Conservation (phyloP, 1,140 invertebrate species). For the Bicyclus anynana region DNA sequence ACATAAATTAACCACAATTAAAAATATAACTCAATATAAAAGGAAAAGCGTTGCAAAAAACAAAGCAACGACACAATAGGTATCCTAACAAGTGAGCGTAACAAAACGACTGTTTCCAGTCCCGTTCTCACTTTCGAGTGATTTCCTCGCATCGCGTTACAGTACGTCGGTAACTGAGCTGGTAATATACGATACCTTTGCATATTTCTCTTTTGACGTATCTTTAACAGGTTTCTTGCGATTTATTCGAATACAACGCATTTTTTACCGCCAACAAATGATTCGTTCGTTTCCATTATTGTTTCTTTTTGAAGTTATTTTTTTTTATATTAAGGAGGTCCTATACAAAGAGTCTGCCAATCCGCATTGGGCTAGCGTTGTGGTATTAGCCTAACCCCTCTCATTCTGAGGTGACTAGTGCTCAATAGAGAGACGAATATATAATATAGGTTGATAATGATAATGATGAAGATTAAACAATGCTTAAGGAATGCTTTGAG, state of each 20-base stretch:
- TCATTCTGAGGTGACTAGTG: too few relatives aligned
- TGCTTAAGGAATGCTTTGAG: too few relatives aligned
- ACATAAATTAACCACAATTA: not conserved
- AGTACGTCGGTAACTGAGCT: conserved; percentile 6
- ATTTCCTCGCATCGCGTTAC: conserved; percentile 23
- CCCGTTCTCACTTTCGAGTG: conserved; percentile 17
- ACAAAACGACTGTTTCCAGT: conserved; percentile 17
- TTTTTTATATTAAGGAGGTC: too few relatives aligned
- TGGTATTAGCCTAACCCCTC: too few relatives aligned
- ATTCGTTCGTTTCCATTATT: not conserved
- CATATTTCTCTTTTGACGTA: conserved; percentile 6
- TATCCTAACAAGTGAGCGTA: conserved; percentile 12
- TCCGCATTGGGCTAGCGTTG: too few relatives aligned
- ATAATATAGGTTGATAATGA: too few relatives aligned
- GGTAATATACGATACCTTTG: conserved; percentile 7
- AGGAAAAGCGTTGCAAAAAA: not conserved
- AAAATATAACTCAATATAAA: not conserved
- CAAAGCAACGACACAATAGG: conserved; percentile 18
- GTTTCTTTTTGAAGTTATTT: not conserved
- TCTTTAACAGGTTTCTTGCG: conserved; percentile 7
- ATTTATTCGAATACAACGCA: not conserved
- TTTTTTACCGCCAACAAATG: not conserved
- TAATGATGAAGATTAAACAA: too few relatives aligned
- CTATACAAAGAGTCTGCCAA: too few relatives aligned
- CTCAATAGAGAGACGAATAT: too few relatives aligned